phyloP scores from a whole-genome alignment of 23 tunicate species.

The Aplidium turbinatum region DNA sequence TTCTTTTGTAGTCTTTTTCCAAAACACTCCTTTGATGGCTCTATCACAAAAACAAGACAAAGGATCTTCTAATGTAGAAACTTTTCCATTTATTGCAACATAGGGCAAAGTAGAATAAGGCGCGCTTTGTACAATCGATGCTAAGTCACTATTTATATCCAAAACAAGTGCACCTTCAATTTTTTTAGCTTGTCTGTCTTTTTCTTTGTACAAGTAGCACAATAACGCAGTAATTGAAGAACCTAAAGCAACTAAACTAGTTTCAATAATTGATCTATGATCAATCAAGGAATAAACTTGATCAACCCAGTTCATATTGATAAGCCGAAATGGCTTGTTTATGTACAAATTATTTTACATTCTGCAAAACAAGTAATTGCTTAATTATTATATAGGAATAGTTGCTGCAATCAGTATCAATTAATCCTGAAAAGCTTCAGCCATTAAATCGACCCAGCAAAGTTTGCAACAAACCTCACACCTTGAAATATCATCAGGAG shows the following conservation, averaged over 20 bases:
- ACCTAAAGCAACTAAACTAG: conserved; percentile 58
- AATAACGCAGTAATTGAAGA: conserved; percentile 64
- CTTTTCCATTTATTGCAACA: conserved; percentile 71
- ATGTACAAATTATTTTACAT: too few relatives aligned
- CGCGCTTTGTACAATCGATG: conserved; percentile 18
- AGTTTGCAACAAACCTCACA: too few relatives aligned
- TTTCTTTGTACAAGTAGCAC: conserved; percentile 24
- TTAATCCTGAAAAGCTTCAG: too few relatives aligned
- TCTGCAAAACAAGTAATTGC: too few relatives aligned
- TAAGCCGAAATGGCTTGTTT: too few relatives aligned
- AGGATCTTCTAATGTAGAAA: conserved; percentile 29
- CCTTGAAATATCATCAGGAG: too few relatives aligned
- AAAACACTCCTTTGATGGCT: conserved; percentile 58
- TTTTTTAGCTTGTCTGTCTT: conserved; percentile 36
- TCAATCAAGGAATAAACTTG: conserved; percentile 27
- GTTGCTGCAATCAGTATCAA: too few relatives aligned
- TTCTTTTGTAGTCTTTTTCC: conserved; percentile 61
- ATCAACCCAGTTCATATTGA: conserved; percentile 39
- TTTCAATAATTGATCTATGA: conserved; percentile 56
- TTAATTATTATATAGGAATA: too few relatives aligned
- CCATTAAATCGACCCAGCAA: too few relatives aligned
- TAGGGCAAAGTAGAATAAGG: conserved; percentile 43
- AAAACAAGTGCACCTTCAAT: conserved; percentile 34
- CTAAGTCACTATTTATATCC: conserved; percentile 21
- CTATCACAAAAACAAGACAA: conserved; percentile 34